A percentile compares a stretch with the other conserved stretches of the same genome.
Conservation (phyloP, 2,113 vertebrate genomes). For the Esox niger region DNA sequence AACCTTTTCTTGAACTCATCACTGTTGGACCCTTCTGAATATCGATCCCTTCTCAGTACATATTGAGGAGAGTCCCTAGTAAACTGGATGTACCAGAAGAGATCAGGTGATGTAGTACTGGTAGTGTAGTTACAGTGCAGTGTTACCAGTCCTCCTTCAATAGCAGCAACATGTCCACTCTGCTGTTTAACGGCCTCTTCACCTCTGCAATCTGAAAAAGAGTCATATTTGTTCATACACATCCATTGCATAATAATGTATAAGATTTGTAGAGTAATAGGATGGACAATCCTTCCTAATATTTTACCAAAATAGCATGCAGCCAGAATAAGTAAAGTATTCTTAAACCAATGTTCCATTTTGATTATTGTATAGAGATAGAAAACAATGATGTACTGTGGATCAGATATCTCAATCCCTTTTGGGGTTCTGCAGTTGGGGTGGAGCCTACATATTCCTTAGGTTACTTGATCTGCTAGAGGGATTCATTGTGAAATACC, state of each 20-base stretch:
- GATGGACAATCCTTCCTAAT: neutral
- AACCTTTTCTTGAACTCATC: too few relatives aligned
- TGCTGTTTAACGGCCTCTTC: neutral
- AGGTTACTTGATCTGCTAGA: too few relatives aligned
- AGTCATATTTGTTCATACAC: too few relatives aligned
- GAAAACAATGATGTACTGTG: neutral
- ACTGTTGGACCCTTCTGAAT: too few relatives aligned
- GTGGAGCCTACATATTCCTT: too few relatives aligned
- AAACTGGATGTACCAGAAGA: conserved; percentile 33
- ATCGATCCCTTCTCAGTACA: too few relatives aligned
- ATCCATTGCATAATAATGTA: too few relatives aligned
- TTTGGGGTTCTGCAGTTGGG: neutral
- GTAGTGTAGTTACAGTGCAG: conserved; percentile 18
- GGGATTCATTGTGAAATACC: too few relatives aligned
- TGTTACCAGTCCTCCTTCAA: conserved; percentile 25
- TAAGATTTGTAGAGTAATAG: too few relatives aligned
- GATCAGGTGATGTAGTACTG: neutral
- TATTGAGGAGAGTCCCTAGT: too few relatives aligned
- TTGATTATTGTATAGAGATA: neutral
- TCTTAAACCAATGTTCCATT: neutral
- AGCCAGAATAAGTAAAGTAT: neutral
- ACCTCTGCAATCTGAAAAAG: neutral
- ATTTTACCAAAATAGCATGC: neutral
- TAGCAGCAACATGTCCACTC: conserved; percentile 8
- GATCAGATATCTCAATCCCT: neutral